Percentiles rank a stretch among this genome's conserved stretches.
Evolutionary conservation across 2,888 invertebrate genomes (phyloP).

Genomic region (Heteropelma amictum): DNA sequence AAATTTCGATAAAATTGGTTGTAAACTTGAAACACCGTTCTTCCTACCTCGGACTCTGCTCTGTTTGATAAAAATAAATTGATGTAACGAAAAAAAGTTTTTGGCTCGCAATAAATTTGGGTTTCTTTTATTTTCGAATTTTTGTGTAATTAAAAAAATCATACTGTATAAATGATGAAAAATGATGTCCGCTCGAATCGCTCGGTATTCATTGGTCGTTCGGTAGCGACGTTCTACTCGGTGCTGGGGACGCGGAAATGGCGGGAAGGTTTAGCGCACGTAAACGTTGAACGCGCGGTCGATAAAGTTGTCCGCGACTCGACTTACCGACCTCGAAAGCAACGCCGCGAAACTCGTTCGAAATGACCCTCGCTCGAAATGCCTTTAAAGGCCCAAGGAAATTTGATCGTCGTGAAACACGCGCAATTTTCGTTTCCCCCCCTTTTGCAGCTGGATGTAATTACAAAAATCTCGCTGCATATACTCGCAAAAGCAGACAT

Average conservation of each 20-base stretch:
- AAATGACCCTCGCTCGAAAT: slow-evolving; percentile 17
- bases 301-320: slow-evolving; percentile 63
- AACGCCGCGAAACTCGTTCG: slow-evolving; percentile 45
- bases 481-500: not conserved
- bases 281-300: slow-evolving; percentile 55
- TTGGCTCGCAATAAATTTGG: no score
- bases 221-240: slow-evolving; percentile 44
- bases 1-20: not conserved
- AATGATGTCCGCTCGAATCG: no score
- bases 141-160: no score
- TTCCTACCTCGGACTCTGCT: no score
- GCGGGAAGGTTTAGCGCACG: slow-evolving; percentile 53
- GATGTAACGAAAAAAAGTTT: no score
- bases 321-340: slow-evolving; percentile 63
- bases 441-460: not conserved
- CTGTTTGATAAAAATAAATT: no score
- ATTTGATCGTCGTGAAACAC: slow-evolving; percentile 10
- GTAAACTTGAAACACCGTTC: no score
- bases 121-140: no score
- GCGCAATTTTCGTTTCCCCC: slow-evolving; percentile 15
- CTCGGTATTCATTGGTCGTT: slow-evolving; percentile 8
- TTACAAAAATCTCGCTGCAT: not conserved
- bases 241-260: slow-evolving; percentile 54
- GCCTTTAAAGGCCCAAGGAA: slow-evolving; percentile 4
- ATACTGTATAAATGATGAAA: no score